phyloP scores from a whole-genome alignment of 2,888 invertebrate species.

The Dorcus parallelipipedus region DNA sequence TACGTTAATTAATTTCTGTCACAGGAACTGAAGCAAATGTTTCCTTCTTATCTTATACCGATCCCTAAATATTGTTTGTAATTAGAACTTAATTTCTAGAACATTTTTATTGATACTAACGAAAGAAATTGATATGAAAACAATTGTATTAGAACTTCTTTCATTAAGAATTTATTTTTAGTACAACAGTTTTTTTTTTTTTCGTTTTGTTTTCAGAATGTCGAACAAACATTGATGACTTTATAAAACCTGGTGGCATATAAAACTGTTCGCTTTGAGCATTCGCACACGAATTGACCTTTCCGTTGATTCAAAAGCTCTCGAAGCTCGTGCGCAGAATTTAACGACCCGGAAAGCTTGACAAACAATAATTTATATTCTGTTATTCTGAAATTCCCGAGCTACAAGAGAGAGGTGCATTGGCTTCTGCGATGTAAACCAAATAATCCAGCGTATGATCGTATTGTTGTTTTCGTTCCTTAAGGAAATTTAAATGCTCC shows the following conservation, averaged over 20 bases:
- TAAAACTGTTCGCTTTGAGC: constrained; percentile 2
- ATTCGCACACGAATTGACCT: constrained; percentile 13
- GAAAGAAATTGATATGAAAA: too few relatives aligned
- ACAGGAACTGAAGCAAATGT: too few relatives aligned
- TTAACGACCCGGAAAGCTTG: constrained; percentile 12
- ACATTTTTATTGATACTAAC: too few relatives aligned
- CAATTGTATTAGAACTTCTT: too few relatives aligned
- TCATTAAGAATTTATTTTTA: too few relatives aligned
- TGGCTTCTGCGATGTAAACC: neutral
- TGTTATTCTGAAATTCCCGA: constrained; percentile 8
- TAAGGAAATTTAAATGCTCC: too few relatives aligned
- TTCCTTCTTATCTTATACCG: too few relatives aligned
- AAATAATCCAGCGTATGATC: neutral
- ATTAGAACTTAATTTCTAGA: too few relatives aligned
- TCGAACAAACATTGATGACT: neutral
- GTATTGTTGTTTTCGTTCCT: neutral
- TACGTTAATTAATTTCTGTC: too few relatives aligned
- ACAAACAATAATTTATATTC: constrained; percentile 12
- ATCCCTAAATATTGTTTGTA: too few relatives aligned
- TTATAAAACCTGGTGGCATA: constrained; percentile 3
- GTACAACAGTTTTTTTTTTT: too few relatives aligned
- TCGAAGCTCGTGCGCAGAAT: constrained; percentile 13
- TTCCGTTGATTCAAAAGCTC: constrained; percentile 13
- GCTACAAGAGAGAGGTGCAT: constrained; percentile 5
- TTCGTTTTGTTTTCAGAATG: too few relatives aligned